Conservation (phyloP, 2,888 invertebrate genomes). For the Rhabditoides inermis region DNA sequence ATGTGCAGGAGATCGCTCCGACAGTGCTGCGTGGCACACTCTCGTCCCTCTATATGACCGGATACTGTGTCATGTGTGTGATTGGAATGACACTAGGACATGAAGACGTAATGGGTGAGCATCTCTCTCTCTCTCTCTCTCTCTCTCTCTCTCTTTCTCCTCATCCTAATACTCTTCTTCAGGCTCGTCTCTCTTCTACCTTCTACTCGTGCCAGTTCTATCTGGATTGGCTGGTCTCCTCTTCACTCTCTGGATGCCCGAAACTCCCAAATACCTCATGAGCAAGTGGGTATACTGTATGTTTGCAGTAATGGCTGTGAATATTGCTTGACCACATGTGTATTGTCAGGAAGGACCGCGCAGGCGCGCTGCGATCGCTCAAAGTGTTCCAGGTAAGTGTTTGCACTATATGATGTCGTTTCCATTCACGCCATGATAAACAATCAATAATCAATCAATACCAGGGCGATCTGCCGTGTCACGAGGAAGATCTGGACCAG, state of each 20-base stretch:
- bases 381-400: conserved; percentile 35
- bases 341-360: conserved; percentile 22
- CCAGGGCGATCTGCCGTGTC: too few species aligned
- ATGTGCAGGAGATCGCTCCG: conserved; percentile 44
- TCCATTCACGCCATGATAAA: too few species aligned
- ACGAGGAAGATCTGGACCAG: too few species aligned
- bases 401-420: too few species aligned
- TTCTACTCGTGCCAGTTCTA: conserved; percentile 41
- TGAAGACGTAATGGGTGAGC: conserved; percentile 33
- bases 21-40: conserved; percentile 40
- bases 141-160: conserved; percentile 4
- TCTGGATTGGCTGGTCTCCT: conserved; percentile 35
- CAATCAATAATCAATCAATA: too few species aligned
- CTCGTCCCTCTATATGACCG: conserved; percentile 42
- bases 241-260: conserved; percentile 38
- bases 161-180: too few species aligned
- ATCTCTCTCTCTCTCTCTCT: too few species aligned
- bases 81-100: conserved; percentile 46
- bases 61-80: conserved; percentile 40
- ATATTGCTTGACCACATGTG: too few species aligned
- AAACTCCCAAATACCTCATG: conserved; percentile 44
- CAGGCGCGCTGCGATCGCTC: conserved; percentile 25
- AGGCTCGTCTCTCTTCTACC: conserved; percentile 33
- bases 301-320: background rate
- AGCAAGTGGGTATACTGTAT: conserved; percentile 14